phyloP scores from a whole-genome alignment of 1,140 invertebrate species.

The Sarcophaga peregrina region DNA sequence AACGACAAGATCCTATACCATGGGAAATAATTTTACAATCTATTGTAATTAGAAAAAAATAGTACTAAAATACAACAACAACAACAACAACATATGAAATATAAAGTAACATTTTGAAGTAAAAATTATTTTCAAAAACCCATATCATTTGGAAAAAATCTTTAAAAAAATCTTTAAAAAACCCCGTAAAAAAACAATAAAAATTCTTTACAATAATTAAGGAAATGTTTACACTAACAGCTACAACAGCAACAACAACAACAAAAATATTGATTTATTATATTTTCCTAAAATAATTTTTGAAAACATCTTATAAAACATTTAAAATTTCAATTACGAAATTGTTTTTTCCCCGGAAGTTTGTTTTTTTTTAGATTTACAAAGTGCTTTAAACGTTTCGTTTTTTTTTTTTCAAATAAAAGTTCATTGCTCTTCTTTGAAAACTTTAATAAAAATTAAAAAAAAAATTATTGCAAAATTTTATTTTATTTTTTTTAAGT shows the following conservation, averaged over 20 bases:
- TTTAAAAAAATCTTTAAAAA: background rate
- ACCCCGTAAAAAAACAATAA: background rate
- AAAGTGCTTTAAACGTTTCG: no score
- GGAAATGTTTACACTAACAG: background rate
- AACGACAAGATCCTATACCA: constrained; percentile 27
- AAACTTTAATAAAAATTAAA: background rate
- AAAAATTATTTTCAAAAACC: no score
- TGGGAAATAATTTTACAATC: constrained; percentile 39
- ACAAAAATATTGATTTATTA: background rate
- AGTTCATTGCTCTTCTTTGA: constrained; percentile 5
- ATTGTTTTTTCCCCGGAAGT: no score
- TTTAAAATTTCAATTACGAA: no score
- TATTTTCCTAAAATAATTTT: background rate
- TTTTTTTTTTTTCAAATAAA: background rate
- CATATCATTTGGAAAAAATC: background rate
- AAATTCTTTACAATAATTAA: background rate
- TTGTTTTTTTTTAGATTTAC: no score
- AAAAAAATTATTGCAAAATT: background rate
- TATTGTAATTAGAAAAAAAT: constrained; percentile 31
- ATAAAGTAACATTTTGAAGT: no score
- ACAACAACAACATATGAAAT: background rate
- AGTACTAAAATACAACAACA: background rate
- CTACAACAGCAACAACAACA: background rate
- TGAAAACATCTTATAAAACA: no score
- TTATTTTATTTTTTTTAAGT: background rate